phyloP scores from a whole-genome alignment of 2,888 invertebrate species.

The Lasioglossum leucozonium region DNA sequence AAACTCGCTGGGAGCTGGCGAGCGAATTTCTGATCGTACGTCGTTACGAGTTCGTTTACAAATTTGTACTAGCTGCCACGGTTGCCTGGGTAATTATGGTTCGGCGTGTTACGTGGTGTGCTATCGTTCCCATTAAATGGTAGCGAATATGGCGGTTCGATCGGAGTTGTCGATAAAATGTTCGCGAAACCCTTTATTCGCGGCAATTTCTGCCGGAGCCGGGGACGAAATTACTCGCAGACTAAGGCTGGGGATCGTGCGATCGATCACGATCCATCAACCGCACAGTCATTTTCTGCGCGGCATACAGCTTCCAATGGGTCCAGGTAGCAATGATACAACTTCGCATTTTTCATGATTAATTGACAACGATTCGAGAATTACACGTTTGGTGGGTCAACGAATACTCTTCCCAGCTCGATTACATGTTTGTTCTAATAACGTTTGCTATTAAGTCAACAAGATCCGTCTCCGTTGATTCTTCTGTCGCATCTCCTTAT shows the following conservation, averaged over 20 bases:
- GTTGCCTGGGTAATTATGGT: neutral
- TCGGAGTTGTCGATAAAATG: neutral
- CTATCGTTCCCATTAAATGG: conserved; percentile 19
- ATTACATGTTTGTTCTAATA: neutral
- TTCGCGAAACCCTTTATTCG: conserved; percentile 2
- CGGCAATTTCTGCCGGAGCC: neutral
- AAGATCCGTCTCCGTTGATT: neutral
- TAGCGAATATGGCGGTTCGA: conserved; percentile 1
- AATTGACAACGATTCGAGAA: neutral
- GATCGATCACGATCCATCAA: conserved; percentile 44
- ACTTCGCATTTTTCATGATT: neutral
- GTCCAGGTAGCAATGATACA: neutral
- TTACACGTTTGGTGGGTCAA: neutral
- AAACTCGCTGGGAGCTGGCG: neutral
- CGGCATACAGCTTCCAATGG: neutral
- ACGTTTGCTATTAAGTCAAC: neutral
- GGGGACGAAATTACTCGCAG: conserved; percentile 34
- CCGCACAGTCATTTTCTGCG: conserved; percentile 25
- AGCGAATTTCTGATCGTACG: neutral
- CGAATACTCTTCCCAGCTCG: neutral
- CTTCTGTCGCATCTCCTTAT: neutral
- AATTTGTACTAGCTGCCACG: conserved; percentile 17
- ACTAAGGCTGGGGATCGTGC: conserved; percentile 4
- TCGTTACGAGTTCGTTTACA: conserved; percentile 27
- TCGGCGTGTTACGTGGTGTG: neutral